Percentiles rank a stretch among this genome's conserved stretches.
Conservation (phyloP, 2,888 invertebrate genomes). For the Linyphia triangularis region DNA sequence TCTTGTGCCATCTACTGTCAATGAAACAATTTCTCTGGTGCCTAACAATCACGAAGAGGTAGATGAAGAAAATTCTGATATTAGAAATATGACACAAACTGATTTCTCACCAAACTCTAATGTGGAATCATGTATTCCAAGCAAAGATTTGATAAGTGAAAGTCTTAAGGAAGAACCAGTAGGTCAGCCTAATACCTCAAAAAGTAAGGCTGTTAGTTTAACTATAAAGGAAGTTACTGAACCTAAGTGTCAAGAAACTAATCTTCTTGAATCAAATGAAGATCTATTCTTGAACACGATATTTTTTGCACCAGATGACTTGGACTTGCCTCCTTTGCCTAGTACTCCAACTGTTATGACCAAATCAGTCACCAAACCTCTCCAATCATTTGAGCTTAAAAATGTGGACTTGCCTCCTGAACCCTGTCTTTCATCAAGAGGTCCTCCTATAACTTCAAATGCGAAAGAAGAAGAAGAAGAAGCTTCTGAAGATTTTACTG, state of each 20-base stretch:
- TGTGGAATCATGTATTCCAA: background rate
- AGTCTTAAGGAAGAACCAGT: background rate
- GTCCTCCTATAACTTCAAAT: background rate
- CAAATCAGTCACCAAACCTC: background rate
- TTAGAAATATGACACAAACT: background rate
- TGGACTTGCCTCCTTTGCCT: constrained; percentile 67
- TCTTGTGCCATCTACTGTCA: background rate
- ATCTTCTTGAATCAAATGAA: background rate
- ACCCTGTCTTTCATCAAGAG: background rate
- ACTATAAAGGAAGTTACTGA: background rate
- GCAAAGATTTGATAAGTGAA: background rate
- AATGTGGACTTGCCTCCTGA: constrained; percentile 1
- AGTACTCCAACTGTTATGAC: background rate
- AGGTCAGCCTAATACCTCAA: background rate
- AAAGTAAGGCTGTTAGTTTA: too few relatives aligned
- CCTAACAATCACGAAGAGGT: background rate
- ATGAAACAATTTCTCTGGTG: background rate
- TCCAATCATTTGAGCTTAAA: constrained; percentile 1
- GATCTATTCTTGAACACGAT: constrained; percentile 47
- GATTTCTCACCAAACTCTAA: background rate
- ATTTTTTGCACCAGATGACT: constrained; percentile 61
- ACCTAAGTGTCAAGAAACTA: background rate
- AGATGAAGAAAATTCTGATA: background rate
- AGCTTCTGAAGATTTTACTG: background rate
- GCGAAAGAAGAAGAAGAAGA: background rate